Percentiles rank a stretch among this genome's conserved stretches.
phyloP scores from a whole-genome alignment of 2,888 invertebrate genomes.

The Trichopoda pennipes region DNA sequence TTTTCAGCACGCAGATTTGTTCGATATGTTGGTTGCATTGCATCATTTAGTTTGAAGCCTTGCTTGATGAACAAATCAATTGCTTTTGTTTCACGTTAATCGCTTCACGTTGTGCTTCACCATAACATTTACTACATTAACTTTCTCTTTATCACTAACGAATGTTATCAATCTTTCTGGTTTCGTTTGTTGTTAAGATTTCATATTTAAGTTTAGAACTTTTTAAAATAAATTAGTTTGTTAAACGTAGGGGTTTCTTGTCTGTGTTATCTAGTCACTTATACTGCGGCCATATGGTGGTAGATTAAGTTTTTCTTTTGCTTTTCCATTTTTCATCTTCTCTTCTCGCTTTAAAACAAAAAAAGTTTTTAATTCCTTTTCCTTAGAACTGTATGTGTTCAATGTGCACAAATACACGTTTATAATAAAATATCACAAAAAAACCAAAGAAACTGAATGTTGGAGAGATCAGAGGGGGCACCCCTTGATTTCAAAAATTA shows the following conservation, averaged over 20 bases:
- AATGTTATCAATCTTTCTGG: not conserved
- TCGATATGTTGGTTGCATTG: not conserved
- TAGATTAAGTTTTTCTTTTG: not conserved
- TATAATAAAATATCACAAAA: not conserved
- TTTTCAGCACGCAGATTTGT: too few species aligned
- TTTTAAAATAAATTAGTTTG: conserved; percentile 13
- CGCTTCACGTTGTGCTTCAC: too few species aligned
- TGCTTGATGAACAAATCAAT: too few species aligned
- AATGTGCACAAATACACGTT: not conserved
- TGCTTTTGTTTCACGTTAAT: too few species aligned
- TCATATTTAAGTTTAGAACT: not conserved
- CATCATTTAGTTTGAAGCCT: too few species aligned
- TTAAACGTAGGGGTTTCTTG: not conserved
- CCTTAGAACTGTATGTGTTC: not conserved
- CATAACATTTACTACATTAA: too few species aligned
- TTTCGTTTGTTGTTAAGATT: too few species aligned
- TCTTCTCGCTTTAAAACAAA: not conserved
- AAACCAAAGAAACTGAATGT: too few species aligned
- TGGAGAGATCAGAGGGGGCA: too few species aligned
- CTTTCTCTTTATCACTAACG: not conserved
- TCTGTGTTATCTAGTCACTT: not conserved
- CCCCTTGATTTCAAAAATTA: too few species aligned
- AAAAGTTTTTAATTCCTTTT: not conserved
- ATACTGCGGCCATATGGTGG: not conserved
- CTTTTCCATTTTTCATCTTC: not conserved